Percentiles rank a stretch among this genome's conserved stretches.
These are phyloP conservation scores for Thera britannica DNA, from an alignment of 2,888 invertebrate genomes.

Conservation along the genomic window DNA sequence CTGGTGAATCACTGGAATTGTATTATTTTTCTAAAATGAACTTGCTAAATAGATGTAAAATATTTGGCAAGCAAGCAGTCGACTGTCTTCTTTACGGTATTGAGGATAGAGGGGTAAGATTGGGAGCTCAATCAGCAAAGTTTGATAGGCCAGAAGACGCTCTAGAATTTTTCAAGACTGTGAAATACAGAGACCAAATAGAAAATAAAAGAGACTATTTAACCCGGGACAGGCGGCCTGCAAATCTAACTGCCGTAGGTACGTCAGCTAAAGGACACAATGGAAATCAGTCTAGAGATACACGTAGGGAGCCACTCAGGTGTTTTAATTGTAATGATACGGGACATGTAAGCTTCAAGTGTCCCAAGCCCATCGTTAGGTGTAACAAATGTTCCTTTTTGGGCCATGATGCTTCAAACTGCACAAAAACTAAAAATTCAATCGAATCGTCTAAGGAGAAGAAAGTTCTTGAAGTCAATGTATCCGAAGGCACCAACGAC, in stretches of 20 bases:
- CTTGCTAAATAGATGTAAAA: conserved; percentile 8
- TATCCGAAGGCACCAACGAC: neutral
- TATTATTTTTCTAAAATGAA: conserved; percentile 14
- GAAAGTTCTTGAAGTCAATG: neutral
- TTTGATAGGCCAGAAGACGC: conserved; percentile 5
- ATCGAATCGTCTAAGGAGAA: neutral
- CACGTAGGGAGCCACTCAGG: neutral
- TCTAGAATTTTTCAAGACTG: neutral
- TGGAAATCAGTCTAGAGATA: neutral
- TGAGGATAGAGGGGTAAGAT: conserved; percentile 10
- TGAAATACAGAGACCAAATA: neutral
- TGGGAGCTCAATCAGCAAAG: neutral
- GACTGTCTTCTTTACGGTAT: conserved; percentile 7
- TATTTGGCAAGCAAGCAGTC: conserved; percentile 1
- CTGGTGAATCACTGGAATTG: conserved; percentile 3
- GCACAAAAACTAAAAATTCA: neutral
- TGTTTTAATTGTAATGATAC: conserved; percentile 1
- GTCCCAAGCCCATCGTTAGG: neutral
- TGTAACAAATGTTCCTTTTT: neutral
- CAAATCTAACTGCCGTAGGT: neutral
- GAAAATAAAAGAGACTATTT: neutral
- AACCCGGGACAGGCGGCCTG: neutral
- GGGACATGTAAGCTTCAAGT: neutral
- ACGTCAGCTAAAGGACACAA: neutral
- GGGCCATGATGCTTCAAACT: neutral